Evolutionary conservation across 2,888 invertebrate genomes (phyloP), one percentile per base, ranked within the genome.

Genomic region (Andrena chrysosceles): DNA sequence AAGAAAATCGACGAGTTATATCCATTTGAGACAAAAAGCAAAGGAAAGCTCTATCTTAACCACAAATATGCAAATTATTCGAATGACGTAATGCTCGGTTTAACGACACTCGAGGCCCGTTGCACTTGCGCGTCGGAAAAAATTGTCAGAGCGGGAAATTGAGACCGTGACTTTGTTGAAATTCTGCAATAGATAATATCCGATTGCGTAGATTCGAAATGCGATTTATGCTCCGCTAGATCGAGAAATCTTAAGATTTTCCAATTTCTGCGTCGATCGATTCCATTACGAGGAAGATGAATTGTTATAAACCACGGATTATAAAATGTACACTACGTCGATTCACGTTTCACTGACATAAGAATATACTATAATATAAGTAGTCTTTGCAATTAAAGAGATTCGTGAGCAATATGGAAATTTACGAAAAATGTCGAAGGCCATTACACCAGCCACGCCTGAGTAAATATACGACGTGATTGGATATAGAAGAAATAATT

Each of bases 121-220:
- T 42, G 42, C 42, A 35, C 33, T 75, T 13, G 23, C 2, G 2
- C 4, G 2, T 7, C 10, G 33, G 1, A 26, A 75, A 60, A 60
- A 70, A 20, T 31, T 33, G 73, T 23, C 52, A n/a, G 10, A 29
- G 16, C 60, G 10, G 35, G 56, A 48, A 26, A 71, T 35, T 16
- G n/a, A 20, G 73, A n/a, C 49, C 63, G 76, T 63, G 73, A 76
- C 62, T 54, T 76, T 63, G 72, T 72, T 72, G 23, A 29, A 76
- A 54, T 64, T 64, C 64, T 26, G 54, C 23, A 29, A 73, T 35
- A 33, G 35, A 16, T 42, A 10, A 29, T 10, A 54, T 76, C 52
- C 75, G 35, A 16, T 62, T 5, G n/a, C 20, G 42, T 35, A 2
- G 20, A 29, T 35, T 35, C 20, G 23, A 33, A 33, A n/a, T 31